Evolutionary conservation across 2,113 vertebrate genomes (phyloP), one percentile per base, ranked within the genome.

Genomic region (Chelonoidis abingdonii): DNA sequence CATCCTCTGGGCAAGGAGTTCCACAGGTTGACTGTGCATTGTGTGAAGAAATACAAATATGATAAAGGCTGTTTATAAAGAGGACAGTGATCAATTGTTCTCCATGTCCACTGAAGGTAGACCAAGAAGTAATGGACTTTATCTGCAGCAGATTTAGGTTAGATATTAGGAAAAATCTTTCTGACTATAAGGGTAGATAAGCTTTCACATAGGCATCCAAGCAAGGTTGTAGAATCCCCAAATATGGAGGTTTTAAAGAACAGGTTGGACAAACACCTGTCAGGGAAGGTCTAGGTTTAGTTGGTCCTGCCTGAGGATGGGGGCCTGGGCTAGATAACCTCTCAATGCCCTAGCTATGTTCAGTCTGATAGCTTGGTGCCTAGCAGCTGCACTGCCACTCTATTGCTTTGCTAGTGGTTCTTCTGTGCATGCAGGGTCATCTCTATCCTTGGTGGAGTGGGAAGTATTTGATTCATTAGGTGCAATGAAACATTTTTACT

Each of bases 381-480:
- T 69, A 69, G 62, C 14, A 57, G 24, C 56, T 57, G 56, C 57
- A 59, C 27, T 29, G 27, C 27, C 27, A 59, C 27, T 14, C 27
- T 59, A 59, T 12, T 69, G 62, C 31, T 69, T 7, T 69, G 31
- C 16, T 69, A 69, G 59, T n/a, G 17, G 62, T n/a, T 69, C 14
- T n/a, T 69, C 62, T 69, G 35, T 65, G 3, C 35, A 2, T 69
- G 29, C n/a, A 69, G 6, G 14, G 62, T 69, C 17, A n/a, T 69
- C 31, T n/a, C 62, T 69, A 69, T n/a, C 62, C 31, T n/a, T 69
- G 35, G 62, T 69, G 8, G 31, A 69, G 62, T 52, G 41, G 29
- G 52, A 97, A 88, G 54, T 31, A 79, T 11, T 86, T 85, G 76
- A 92, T 5, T 7, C n/a, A 87, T 6, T n/a, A 50, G 84, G 65